phyloP scores from a whole-genome alignment of 64 coral and sea anemone genomes.

The Stichodactyla helianthus region DNA sequence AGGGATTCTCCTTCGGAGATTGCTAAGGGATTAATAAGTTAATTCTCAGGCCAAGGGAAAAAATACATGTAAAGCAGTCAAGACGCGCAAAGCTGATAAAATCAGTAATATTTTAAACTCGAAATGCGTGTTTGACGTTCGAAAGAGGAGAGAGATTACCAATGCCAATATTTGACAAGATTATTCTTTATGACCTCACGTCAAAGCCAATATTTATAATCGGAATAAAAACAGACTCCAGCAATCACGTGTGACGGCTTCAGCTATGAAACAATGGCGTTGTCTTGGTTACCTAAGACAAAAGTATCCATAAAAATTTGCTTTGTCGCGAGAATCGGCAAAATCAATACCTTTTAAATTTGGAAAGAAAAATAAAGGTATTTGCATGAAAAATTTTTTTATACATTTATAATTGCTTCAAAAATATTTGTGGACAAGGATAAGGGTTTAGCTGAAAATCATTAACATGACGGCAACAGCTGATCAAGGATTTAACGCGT shows the following conservation, averaged over 20 bases:
- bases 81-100: background rate
- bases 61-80: background rate
- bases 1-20: background rate
- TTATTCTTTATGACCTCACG: background rate
- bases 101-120: background rate
- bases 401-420: no score
- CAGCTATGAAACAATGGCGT: background rate
- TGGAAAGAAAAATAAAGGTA: no score
- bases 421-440: no score
- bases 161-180: slow-evolving; percentile 1
- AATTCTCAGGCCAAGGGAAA: background rate
- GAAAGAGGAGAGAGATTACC: slow-evolving; percentile 3
- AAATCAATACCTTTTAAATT: no score
- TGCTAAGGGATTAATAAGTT: background rate
- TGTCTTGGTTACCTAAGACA: background rate
- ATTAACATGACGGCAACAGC: background rate
- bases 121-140: slow-evolving; percentile 2
- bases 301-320: background rate
- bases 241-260: background rate
- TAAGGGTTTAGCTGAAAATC: background rate
- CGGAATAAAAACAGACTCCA: background rate
- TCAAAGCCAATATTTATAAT: slow-evolving; percentile 2
- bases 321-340: no score
- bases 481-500: background rate
- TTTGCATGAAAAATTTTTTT: no score